Evolutionary conservation across 2,113 vertebrate species (phyloP), one percentile per base, ranked within the genome.

Genomic region (Nematolebias whitei): DNA sequence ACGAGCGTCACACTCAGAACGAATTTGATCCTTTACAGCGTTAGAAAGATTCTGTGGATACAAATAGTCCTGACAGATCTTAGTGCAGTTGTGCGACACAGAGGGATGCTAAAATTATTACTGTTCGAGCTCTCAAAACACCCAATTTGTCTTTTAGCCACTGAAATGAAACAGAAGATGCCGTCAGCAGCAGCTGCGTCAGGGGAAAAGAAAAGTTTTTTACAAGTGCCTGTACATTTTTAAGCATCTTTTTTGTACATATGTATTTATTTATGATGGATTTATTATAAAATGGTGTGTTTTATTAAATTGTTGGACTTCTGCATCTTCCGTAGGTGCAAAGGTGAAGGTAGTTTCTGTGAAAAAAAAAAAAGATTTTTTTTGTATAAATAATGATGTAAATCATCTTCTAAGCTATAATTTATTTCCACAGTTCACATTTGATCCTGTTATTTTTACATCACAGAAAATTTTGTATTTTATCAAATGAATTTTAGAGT

Each of bases 251-350:
- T 83, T 83, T 83, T 90, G 83, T 86, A 89, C 61, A 88, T 85
- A 85, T 84, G 63, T 84, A 85, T 85, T 89, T 88, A 91, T 91
- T 90, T 89, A 87, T 90, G 72, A 67, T 71, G 59, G 77, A 82
- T 86, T 69, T 58, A 58, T 71, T 77, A 52, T 68, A 71, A 39
- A 68, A 68, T 60, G 57, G 67, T 55, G 32, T 79, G 49, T 86
- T 76, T 84, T 68, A 77, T n/a, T n/a, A n/a, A n/a, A n/a, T n/a
- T n/a, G n/a, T n/a, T n/a, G n/a, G 29, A 84, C 47, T 67, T 52
- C 26, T 40, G 68, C 77, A 73, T 85, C 86, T 72, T 68, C 76
- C 35, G 20, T 24, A 60, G 79, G 64, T 81, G 76, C 78, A 43
- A 20, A 48, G 71, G 58, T 75, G 70, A 80, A 82, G 65, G 75